Evolutionary conservation across 2,888 invertebrate genomes (phyloP).

Genomic region (Ochropleura leucogaster): DNA sequence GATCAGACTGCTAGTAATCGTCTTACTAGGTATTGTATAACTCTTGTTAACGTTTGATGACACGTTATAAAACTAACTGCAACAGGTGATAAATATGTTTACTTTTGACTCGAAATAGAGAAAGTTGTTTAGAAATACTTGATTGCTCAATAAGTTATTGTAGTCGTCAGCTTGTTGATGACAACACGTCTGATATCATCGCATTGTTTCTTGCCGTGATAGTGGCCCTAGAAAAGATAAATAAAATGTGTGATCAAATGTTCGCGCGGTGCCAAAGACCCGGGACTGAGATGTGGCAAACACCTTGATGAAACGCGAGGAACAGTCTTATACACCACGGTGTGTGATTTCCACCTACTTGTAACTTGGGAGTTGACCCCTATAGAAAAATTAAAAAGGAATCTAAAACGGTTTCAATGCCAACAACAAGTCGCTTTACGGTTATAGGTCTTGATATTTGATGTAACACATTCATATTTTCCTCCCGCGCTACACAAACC

Average conservation of each 20-base stretch:
- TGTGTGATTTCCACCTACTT: neutral
- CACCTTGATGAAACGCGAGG: neutral
- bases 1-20: conserved; percentile 46
- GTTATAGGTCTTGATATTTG: neutral
- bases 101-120: conserved; percentile 5
- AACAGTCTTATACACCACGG: neutral
- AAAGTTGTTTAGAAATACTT: conserved; percentile 7
- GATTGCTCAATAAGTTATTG: conserved; percentile 2
- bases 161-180: conserved; percentile 18
- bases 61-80: neutral
- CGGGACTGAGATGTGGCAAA: neutral
- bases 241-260: conserved; percentile 36
- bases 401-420: neutral
- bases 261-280: neutral
- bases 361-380: neutral
- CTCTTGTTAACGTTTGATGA: neutral
- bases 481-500: conserved; percentile 14
- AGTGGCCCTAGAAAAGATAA: conserved; percentile 19
- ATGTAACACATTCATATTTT: conserved; percentile 33
- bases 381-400: neutral
- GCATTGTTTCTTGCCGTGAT: conserved; percentile 40
- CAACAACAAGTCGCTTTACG: neutral
- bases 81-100: conserved; percentile 7
- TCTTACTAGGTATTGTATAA: conserved; percentile 60
- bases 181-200: conserved; percentile 53